These are phyloP conservation scores for Synergus umbraculus DNA, from an alignment of 2,888 invertebrate species.

Conservation along the genomic window DNA sequence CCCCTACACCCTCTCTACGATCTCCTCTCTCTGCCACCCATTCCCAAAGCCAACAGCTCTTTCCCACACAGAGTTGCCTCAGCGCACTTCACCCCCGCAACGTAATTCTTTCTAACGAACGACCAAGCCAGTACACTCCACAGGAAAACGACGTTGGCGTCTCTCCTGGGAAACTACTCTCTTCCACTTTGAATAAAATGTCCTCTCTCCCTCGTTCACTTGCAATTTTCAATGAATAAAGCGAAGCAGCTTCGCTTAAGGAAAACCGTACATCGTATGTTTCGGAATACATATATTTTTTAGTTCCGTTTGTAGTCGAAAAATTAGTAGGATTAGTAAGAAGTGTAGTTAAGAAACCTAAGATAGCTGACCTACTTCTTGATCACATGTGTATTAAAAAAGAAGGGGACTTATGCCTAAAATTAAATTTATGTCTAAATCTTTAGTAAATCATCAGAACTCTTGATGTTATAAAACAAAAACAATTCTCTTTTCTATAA, in stretches of 20 bases:
- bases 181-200: conserved; percentile 3
- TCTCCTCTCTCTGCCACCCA: conserved; percentile 1
- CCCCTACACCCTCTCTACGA: not conserved
- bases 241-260: not conserved
- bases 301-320: not conserved
- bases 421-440: too few species aligned
- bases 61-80: not conserved
- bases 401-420: too few species aligned
- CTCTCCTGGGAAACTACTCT: conserved; percentile 7
- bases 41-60: not conserved
- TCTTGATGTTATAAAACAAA: too few species aligned
- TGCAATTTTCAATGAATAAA: conserved; percentile 28
- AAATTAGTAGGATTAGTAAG: not conserved
- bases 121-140: conserved; percentile 43
- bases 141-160: conserved; percentile 40
- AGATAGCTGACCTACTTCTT: not conserved
- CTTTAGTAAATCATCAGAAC: too few species aligned
- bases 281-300: not conserved
- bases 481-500: too few species aligned
- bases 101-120: conserved; percentile 49
- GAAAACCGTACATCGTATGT: not conserved
- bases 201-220: not conserved
- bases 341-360: not conserved
- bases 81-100: conserved; percentile 36
- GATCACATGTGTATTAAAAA: too few species aligned